Percentiles rank a stretch among this genome's conserved stretches.
Conservation (phyloP, 2,113 vertebrate genomes). For the Barnardius zonarius region DNA sequence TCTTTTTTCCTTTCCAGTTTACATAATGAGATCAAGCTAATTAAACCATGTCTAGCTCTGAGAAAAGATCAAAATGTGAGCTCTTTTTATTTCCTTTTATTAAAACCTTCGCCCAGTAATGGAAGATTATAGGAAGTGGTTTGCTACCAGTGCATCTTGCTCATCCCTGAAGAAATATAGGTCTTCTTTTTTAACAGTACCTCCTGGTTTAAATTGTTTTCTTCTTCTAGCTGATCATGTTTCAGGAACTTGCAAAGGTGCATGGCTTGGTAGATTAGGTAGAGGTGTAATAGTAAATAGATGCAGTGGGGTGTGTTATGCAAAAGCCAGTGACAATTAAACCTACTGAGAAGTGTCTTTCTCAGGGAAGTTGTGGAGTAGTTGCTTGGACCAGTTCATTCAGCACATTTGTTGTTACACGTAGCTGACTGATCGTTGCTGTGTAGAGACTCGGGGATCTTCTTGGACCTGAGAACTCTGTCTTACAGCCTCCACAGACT, state of each 20-base stretch:
- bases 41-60: conserved; percentile 64
- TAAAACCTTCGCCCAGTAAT: conserved; percentile 53
- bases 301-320: not conserved
- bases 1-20: conserved; percentile 47
- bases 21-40: conserved; percentile 68
- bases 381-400: not conserved
- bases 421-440: not conserved
- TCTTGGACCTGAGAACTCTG: not conserved
- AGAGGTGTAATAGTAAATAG: not conserved
- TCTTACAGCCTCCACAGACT: not conserved
- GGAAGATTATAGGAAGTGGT: conserved; percentile 43
- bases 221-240: not conserved
- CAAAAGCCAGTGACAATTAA: not conserved
- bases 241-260: not conserved
- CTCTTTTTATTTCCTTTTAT: conserved; percentile 66
- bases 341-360: not conserved
- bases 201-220: conserved; percentile 8
- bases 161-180: not conserved
- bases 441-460: not conserved
- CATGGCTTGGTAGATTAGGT: not conserved
- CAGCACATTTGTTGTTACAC: not conserved
- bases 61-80: conserved; percentile 71
- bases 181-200: not conserved
- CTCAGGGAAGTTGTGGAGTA: not conserved
- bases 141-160: not conserved